Evolutionary conservation across 2,888 invertebrate species (phyloP).

Genomic region (Aromia moschata): DNA sequence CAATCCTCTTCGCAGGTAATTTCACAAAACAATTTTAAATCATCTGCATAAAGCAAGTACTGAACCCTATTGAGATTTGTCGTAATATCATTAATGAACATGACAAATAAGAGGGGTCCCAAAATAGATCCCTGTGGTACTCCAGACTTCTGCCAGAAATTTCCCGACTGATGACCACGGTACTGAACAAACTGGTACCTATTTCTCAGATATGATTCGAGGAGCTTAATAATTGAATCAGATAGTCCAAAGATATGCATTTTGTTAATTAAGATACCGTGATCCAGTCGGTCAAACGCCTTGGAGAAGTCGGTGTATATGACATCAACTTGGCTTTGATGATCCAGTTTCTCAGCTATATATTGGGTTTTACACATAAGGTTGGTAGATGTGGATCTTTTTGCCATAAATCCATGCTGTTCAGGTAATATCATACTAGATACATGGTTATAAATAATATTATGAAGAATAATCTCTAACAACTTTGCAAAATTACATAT

Average conservation of each 20-base stretch:
- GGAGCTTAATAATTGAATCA: background rate
- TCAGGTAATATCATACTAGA: background rate
- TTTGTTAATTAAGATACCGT: constrained; percentile 6
- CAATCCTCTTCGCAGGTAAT: background rate
- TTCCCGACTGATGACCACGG: background rate
- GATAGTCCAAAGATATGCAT: background rate
- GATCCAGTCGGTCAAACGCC: constrained; percentile 4
- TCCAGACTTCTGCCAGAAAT: background rate
- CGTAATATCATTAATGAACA: constrained; percentile 2
- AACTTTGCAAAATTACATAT: background rate
- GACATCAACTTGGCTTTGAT: background rate
- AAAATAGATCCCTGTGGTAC: constrained; percentile 4
- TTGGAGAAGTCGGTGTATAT: constrained; percentile 7
- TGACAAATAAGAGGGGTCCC: constrained; percentile 2
- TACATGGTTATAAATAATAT: background rate
- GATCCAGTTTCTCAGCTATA: background rate
- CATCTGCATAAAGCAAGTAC: background rate
- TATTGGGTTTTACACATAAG: background rate
- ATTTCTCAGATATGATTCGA: background rate
- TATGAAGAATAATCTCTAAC: background rate
- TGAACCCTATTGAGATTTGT: background rate
- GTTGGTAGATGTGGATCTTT: background rate
- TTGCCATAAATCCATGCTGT: background rate
- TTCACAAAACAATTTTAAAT: constrained; percentile 1
- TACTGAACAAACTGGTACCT: background rate